A percentile compares a stretch with the other conserved stretches of the same genome.
phyloP scores from a whole-genome alignment of 2,888 invertebrate species.

The Vandiemenella viatica region DNA sequence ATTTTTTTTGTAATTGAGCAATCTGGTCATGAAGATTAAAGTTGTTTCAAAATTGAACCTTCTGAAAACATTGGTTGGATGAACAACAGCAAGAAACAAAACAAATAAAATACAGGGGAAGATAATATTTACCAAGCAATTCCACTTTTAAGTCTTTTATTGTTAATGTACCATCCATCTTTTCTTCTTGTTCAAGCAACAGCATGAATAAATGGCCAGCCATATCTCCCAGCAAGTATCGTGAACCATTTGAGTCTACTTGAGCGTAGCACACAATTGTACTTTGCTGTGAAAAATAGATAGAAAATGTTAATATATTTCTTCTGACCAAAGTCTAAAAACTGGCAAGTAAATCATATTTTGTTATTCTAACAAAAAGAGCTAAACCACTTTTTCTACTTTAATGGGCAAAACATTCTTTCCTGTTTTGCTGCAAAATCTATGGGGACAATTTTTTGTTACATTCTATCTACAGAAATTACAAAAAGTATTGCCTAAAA shows the following conservation, averaged over 20 bases:
- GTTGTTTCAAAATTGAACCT: too few species aligned
- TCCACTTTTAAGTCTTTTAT: constrained; percentile 91
- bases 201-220: constrained; percentile 91
- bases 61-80: too few species aligned
- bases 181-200: constrained; percentile 71
- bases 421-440: too few species aligned
- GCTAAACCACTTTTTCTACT: background rate
- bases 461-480: too few species aligned
- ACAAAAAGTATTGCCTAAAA: too few species aligned
- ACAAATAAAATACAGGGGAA: too few species aligned
- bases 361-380: too few species aligned
- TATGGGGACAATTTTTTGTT: too few species aligned
- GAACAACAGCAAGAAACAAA: too few species aligned
- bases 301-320: background rate
- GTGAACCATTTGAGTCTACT: constrained; percentile 77
- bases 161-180: constrained; percentile 54
- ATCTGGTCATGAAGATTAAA: too few species aligned
- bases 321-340: too few species aligned
- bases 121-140: constrained; percentile 46
- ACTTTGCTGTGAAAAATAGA: constrained; percentile 50
- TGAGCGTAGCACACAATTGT: constrained; percentile 89
- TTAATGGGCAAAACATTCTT: background rate
- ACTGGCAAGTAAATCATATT: too few species aligned
- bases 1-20: background rate
- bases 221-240: constrained; percentile 88